A percentile compares a stretch with the other conserved stretches of the same genome.
These are phyloP conservation scores for Cheilosia soror DNA, from an alignment of 2,888 invertebrate genomes.

Conservation along the genomic window DNA sequence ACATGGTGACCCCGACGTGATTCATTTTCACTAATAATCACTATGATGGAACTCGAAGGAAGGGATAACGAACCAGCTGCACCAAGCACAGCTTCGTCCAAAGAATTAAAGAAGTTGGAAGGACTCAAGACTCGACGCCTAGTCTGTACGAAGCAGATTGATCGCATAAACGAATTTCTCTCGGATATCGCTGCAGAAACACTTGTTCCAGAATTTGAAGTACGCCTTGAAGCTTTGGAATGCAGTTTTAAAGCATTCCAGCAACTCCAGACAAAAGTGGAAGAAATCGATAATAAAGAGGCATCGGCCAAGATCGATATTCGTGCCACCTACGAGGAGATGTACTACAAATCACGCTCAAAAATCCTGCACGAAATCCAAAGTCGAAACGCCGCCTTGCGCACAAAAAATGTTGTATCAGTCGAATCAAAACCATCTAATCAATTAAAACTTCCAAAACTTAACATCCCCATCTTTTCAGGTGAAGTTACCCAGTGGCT, in stretches of 20 bases:
- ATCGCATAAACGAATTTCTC: too few species aligned
- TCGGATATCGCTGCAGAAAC: too few species aligned
- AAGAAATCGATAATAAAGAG: constrained; percentile 14
- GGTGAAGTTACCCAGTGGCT: constrained; percentile 34
- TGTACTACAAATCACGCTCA: constrained; percentile 19
- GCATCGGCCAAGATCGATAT: background rate
- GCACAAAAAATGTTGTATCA: constrained; percentile 22
- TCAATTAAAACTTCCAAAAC: constrained; percentile 28
- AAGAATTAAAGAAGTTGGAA: constrained; percentile 13
- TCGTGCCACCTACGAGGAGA: constrained; percentile 26
- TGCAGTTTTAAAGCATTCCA: constrained; percentile 19
- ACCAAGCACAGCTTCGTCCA: background rate
- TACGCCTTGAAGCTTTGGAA: constrained; percentile 16
- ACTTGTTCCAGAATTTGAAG: constrained; percentile 9
- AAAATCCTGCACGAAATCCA: constrained; percentile 12
- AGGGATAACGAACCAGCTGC: background rate
- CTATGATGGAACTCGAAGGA: background rate
- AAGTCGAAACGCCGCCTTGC: background rate
- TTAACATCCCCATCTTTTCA: constrained; percentile 25
- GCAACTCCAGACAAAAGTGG: constrained; percentile 2
- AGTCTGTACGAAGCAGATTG: background rate
- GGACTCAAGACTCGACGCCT: background rate
- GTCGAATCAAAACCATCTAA: background rate
- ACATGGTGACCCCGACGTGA: constrained; percentile 34
- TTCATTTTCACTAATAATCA: background rate